These are phyloP conservation scores for Leucosticte australis DNA, from an alignment of 2,113 vertebrate species.

Conservation along the genomic window DNA sequence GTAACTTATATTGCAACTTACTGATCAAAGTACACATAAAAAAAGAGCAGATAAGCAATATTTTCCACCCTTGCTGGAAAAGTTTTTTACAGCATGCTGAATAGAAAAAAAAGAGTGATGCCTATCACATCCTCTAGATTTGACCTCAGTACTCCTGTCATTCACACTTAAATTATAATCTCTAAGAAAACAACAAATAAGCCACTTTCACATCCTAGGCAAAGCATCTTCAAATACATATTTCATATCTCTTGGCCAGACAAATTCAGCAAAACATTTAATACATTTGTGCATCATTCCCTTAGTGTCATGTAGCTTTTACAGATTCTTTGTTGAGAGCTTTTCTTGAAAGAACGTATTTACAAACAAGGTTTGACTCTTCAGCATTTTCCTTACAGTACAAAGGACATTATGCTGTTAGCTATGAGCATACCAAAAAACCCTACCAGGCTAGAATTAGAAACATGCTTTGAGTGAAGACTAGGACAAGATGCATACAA, in stretches of 20 bases:
- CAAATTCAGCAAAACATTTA: neutral
- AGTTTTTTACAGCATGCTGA: neutral
- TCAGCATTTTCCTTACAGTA: neutral
- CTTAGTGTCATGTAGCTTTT: neutral
- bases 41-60: neutral
- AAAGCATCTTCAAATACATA: neutral
- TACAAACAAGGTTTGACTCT: neutral
- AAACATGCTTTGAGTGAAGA: neutral
- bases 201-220: neutral
- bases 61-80: neutral
- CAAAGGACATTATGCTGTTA: neutral
- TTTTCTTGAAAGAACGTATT: neutral
- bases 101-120: neutral
- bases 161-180: neutral
- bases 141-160: neutral
- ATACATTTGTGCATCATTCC: neutral
- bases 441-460: neutral
- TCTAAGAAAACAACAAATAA: neutral
- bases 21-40: neutral
- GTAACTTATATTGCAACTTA: neutral
- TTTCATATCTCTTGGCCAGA: neutral
- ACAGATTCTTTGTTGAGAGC: neutral
- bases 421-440: neutral
- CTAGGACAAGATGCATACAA: neutral
- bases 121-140: neutral